Percentiles rank a stretch among this genome's conserved stretches.
These are phyloP conservation scores for Drosophila ohnishii DNA, from an alignment of 1,140 invertebrate genomes.

Conservation along the genomic window DNA sequence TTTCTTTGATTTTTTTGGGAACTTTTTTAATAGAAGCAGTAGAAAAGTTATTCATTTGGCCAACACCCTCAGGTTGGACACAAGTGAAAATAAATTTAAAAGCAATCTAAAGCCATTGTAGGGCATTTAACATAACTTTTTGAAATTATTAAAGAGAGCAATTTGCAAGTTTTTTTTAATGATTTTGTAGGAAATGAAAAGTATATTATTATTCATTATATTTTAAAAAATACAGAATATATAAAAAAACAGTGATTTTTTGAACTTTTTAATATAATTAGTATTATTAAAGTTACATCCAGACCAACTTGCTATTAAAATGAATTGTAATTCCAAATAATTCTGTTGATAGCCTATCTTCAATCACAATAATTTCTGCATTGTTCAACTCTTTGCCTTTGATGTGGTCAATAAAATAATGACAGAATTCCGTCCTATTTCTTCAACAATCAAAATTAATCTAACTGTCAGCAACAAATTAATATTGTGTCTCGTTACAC, in stretches of 20 bases:
- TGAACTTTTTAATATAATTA: not conserved
- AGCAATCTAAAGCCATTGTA: not conserved
- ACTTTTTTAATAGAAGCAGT: conserved; percentile 8
- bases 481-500: not conserved
- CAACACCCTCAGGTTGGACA: not conserved
- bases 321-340: not conserved
- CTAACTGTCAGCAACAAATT: not conserved
- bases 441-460: not conserved
- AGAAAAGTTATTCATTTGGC: conserved; percentile 3
- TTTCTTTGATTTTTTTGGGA: not conserved
- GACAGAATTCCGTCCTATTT: not conserved
- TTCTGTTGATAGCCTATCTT: not conserved
- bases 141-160: not conserved
- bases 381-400: not conserved
- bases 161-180: not conserved
- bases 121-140: not conserved
- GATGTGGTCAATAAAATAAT: conserved; percentile 8
- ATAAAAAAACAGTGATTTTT: not conserved
- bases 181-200: not conserved
- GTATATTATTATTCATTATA: not conserved
- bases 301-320: not conserved
- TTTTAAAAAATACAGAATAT: not conserved
- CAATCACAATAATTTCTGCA: not conserved
- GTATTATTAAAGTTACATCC: not conserved
- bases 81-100: not conserved